Percentiles rank a stretch among this genome's conserved stretches.
phyloP scores from a whole-genome alignment of 2,113 vertebrate genomes.

The Crotalus horridus region DNA sequence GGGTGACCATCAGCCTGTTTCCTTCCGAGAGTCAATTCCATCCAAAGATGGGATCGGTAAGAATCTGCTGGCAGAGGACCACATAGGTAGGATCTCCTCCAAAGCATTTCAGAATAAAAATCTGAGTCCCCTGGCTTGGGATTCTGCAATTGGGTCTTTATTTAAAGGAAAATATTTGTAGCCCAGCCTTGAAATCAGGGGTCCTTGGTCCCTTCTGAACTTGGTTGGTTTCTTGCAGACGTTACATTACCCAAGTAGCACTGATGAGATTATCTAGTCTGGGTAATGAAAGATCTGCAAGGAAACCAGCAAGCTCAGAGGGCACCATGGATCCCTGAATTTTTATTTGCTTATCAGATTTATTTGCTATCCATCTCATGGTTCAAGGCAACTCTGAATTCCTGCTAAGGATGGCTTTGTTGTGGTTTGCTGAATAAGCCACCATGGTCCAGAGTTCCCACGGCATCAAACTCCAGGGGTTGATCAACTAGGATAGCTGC shows the following conservation, averaged over 20 bases:
- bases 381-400: neutral
- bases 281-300: neutral
- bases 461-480: neutral
- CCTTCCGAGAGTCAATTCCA: neutral
- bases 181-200: neutral
- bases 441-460: neutral
- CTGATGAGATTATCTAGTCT: neutral
- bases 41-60: neutral
- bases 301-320: neutral
- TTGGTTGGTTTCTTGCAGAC: neutral
- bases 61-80: neutral
- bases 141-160: neutral
- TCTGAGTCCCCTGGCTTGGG: neutral
- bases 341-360: neutral
- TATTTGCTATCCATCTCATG: neutral
- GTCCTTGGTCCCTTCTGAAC: neutral
- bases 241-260: too few relatives aligned
- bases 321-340: neutral
- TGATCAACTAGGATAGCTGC: neutral
- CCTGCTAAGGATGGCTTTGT: neutral
- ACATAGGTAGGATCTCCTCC: accelerated
- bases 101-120: neutral
- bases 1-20: neutral
- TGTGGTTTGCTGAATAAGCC: neutral
- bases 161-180: neutral